Percentiles rank a stretch among this genome's conserved stretches.
Evolutionary conservation across 2,888 invertebrate genomes (phyloP).

Genomic region (Thymelicus sylvestris): DNA sequence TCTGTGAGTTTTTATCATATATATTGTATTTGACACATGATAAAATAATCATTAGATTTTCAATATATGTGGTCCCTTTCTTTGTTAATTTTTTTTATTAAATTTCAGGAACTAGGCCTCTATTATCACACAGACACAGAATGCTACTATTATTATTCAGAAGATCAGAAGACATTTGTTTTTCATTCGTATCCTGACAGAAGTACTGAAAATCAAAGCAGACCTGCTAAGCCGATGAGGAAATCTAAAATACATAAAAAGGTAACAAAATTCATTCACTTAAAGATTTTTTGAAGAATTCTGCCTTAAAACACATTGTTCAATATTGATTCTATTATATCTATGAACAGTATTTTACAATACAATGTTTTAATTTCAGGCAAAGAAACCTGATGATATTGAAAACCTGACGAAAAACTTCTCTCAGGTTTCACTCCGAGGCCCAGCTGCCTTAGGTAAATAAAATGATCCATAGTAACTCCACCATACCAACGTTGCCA

Average conservation of each 20-base stretch:
- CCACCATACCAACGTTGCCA: conserved; percentile 71
- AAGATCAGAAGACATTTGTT: conserved; percentile 89
- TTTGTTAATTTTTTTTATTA: background rate
- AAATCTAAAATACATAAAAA: conserved; percentile 72
- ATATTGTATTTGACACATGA: background rate
- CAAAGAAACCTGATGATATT: conserved; percentile 64
- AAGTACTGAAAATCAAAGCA: conserved; percentile 54
- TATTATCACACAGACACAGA: conserved; percentile 95
- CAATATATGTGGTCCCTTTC: too few relatives aligned
- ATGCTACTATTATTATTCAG: conserved; percentile 93
- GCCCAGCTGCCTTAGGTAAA: conserved; percentile 81
- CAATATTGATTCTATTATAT: background rate
- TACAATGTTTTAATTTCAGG: conserved; percentile 60
- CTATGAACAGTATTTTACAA: too few relatives aligned
- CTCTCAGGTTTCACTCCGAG: conserved; percentile 80
- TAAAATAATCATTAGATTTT: background rate
- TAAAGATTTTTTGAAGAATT: too few relatives aligned
- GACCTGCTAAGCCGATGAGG: conserved; percentile 62
- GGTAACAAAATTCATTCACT: conserved; percentile 31
- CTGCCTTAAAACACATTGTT: too few relatives aligned
- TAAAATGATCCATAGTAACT: conserved; percentile 65
- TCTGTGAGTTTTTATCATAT: conserved; percentile 84
- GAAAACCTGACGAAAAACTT: conserved; percentile 79
- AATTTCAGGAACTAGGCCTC: conserved; percentile 90
- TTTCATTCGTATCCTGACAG: conserved; percentile 91